A percentile compares a stretch with the other conserved stretches of the same genome.
Evolutionary conservation across 2,888 invertebrate genomes (phyloP).

Genomic region (Geophilus truncorum): DNA sequence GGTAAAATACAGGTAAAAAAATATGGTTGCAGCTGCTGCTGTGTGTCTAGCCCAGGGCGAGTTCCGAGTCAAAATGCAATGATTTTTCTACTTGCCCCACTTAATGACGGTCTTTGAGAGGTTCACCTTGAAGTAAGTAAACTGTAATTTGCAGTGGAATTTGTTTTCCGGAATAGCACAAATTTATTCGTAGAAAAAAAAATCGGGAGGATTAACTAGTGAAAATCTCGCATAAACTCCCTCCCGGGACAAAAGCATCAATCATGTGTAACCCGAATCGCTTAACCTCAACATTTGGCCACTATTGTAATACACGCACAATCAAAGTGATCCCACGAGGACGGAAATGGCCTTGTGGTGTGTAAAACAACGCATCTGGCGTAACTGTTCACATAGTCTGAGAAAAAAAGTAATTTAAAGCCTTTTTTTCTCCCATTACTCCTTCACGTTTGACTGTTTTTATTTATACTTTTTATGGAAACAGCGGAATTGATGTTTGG

Average conservation of each 20-base stretch:
- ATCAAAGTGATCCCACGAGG: background rate
- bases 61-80: background rate
- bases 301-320: background rate
- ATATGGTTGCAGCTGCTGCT: background rate
- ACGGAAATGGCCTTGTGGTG: background rate
- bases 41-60: background rate
- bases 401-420: too few species aligned
- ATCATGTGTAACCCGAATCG: background rate
- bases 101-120: conserved; percentile 7
- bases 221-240: background rate
- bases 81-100: conserved; percentile 1
- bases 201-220: background rate
- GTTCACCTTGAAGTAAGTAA: conserved; percentile 16
- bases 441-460: too few species aligned
- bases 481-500: too few species aligned
- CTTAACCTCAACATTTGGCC: background rate
- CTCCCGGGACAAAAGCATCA: background rate
- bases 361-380: background rate
- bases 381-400: background rate
- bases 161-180: background rate
- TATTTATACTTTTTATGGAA: too few species aligned
- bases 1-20: background rate
- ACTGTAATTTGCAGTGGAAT: conserved; percentile 3
- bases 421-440: too few species aligned
- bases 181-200: background rate